These are phyloP conservation scores for Glaucomys volans DNA, from an alignment of 2,113 vertebrate genomes.

Conservation along the genomic window DNA sequence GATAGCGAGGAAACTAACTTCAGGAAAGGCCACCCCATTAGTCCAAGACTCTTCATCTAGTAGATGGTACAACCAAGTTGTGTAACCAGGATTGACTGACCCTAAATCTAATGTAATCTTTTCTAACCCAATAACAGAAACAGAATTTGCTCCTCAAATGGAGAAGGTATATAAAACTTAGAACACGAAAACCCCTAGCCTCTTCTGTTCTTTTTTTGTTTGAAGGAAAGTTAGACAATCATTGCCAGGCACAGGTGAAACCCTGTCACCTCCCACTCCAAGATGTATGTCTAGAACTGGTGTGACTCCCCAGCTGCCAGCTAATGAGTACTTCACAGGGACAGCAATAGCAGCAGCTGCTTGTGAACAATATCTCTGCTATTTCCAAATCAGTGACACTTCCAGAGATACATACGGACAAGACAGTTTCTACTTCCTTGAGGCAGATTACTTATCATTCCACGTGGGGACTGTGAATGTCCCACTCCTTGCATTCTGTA, in stretches of 20 bases:
- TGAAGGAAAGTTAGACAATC: not conserved
- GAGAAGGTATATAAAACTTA: not conserved
- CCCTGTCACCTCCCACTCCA: not conserved
- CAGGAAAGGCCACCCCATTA: not conserved
- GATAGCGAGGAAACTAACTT: conserved; percentile 12
- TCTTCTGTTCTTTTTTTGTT: not conserved
- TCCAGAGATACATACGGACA: not conserved
- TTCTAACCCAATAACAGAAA: not conserved
- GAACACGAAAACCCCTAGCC: not conserved
- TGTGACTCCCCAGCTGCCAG: not conserved
- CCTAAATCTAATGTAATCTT: not conserved
- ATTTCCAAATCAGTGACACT: not conserved
- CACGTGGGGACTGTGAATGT: not conserved
- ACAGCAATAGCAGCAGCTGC: not conserved
- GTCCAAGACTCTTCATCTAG: not conserved
- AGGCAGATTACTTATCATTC: not conserved
- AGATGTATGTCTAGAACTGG: not conserved
- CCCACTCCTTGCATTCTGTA: not conserved
- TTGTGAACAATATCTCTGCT: not conserved
- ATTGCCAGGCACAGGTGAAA: not conserved
- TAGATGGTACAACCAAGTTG: not conserved
- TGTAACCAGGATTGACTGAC: not conserved
- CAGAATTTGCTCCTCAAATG: not conserved
- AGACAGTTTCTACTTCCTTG: not conserved
- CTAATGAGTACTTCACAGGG: not conserved